A percentile compares a stretch with the other conserved stretches of the same genome.
These are phyloP conservation scores for Molorchus minor DNA, from an alignment of 2,888 invertebrate genomes.

Conservation along the genomic window DNA sequence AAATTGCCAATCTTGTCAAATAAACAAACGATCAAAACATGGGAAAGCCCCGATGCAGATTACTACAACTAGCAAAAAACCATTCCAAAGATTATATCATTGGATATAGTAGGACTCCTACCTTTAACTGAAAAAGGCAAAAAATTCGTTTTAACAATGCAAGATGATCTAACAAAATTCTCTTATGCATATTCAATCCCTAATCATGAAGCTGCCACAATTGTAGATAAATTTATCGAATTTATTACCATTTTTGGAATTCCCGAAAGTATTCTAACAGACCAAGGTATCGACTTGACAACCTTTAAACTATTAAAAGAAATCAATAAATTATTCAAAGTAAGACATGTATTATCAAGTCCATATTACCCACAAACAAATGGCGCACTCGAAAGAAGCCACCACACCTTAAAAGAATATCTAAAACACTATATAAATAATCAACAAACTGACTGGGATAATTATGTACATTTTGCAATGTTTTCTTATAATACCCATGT, in stretches of 20 bases:
- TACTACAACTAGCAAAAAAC: too few species aligned
- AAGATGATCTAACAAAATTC: too few species aligned
- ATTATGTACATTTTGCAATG: slow-evolving; percentile 49
- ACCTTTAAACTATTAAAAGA: slow-evolving; percentile 52
- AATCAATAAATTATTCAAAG: slow-evolving; percentile 49
- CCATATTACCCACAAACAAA: slow-evolving; percentile 52
- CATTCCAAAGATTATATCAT: slow-evolving; percentile 48
- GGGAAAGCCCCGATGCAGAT: too few species aligned
- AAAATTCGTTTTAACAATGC: too few species aligned
- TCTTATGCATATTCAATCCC: slow-evolving; percentile 38
- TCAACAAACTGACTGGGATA: slow-evolving; percentile 51
- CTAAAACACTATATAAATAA: too few species aligned
- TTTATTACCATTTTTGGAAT: slow-evolving; percentile 55
- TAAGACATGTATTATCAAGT: slow-evolving; percentile 47
- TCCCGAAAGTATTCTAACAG: slow-evolving; percentile 54
- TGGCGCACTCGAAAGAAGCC: slow-evolving; percentile 21
- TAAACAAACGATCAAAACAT: slow-evolving; percentile 47
- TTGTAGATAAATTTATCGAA: slow-evolving; percentile 46
- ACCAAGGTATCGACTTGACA: slow-evolving; percentile 58
- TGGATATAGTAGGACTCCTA: too few species aligned
- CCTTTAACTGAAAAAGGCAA: too few species aligned
- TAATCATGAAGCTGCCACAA: slow-evolving; percentile 50
- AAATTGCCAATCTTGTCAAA: slow-evolving; percentile 41
- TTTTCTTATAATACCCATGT: slow-evolving; percentile 50
- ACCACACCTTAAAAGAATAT: slow-evolving; percentile 13